Conservation (phyloP, 2,888 invertebrate genomes). For the Mythimna ferrago region DNA sequence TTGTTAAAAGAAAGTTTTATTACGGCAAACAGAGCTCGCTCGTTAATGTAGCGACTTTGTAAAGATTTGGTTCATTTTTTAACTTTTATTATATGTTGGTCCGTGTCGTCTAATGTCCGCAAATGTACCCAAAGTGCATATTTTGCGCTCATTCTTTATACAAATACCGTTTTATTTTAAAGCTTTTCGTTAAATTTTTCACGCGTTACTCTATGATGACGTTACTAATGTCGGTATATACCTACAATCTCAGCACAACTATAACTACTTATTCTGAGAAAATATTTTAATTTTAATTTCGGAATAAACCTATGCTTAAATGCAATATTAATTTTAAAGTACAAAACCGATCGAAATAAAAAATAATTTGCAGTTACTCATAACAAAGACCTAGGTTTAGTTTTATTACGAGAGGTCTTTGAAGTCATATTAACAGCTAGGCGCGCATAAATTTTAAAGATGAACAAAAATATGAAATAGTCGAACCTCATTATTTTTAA, state of each 20-base stretch:
- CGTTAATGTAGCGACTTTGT: constrained; percentile 42
- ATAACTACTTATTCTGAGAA: no score
- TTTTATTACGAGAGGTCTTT: constrained; percentile 23
- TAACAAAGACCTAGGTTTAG: background rate
- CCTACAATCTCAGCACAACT: no score
- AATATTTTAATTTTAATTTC: no score
- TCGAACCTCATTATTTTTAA: constrained; percentile 23
- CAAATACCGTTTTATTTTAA: constrained; percentile 22
- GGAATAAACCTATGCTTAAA: background rate
- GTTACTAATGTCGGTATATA: no score
- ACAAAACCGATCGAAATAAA: constrained; percentile 17
- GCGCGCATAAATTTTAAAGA: constrained; percentile 8
- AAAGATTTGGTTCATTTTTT: constrained; percentile 34
- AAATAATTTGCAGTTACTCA: background rate
- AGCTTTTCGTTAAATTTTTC: background rate
- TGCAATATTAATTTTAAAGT: constrained; percentile 10
- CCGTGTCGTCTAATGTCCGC: no score
- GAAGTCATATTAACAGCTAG: constrained; percentile 23
- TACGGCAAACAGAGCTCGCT: constrained; percentile 33
- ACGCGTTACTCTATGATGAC: no score
- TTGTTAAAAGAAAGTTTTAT: constrained; percentile 66
- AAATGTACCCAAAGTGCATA: no score
- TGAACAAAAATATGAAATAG: constrained; percentile 22
- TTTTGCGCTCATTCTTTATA: no score
- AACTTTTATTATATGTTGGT: background rate